Evolutionary conservation across 2,888 invertebrate species (phyloP).

Genomic region (Isoperla grammatica): DNA sequence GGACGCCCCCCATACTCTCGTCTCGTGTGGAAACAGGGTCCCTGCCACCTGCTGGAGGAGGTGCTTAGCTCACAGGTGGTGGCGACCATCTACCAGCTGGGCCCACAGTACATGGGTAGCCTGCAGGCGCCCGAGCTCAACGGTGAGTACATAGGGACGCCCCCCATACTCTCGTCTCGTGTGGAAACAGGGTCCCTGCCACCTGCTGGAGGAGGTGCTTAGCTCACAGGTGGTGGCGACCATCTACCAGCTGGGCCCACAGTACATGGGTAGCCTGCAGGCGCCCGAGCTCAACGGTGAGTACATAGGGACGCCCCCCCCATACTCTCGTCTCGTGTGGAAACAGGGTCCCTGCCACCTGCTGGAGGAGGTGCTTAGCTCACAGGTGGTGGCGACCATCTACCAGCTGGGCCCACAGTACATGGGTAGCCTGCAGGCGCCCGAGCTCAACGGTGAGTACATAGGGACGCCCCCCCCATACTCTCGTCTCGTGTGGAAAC

Average conservation of each 20-base stretch:
- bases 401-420: slow-evolving; percentile 94
- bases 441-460: slow-evolving; percentile 53
- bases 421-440: slow-evolving; percentile 92
- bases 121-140: slow-evolving; percentile 78
- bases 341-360: slow-evolving; percentile 93
- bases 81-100: slow-evolving; percentile 77
- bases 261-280: slow-evolving; percentile 95
- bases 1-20: slow-evolving; percentile 83
- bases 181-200: slow-evolving; percentile 95
- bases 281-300: slow-evolving; percentile 78
- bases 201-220: slow-evolving; percentile 90
- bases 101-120: slow-evolving; percentile 96
- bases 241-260: slow-evolving; percentile 87
- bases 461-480: slow-evolving; percentile 94
- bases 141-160: too few relatives aligned
- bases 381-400: slow-evolving; percentile 74
- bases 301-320: slow-evolving; percentile 92
- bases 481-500: slow-evolving; percentile 88
- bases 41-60: slow-evolving; percentile 91
- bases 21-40: slow-evolving; percentile 94
- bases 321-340: slow-evolving; percentile 87
- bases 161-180: slow-evolving; percentile 79
- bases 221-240: slow-evolving; percentile 74
- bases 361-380: slow-evolving; percentile 86
- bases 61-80: slow-evolving; percentile 79